Evolutionary conservation across 1,140 invertebrate species (phyloP), one percentile per base, ranked within the genome.

Genomic region (Rhopalosiphum maidis): DNA sequence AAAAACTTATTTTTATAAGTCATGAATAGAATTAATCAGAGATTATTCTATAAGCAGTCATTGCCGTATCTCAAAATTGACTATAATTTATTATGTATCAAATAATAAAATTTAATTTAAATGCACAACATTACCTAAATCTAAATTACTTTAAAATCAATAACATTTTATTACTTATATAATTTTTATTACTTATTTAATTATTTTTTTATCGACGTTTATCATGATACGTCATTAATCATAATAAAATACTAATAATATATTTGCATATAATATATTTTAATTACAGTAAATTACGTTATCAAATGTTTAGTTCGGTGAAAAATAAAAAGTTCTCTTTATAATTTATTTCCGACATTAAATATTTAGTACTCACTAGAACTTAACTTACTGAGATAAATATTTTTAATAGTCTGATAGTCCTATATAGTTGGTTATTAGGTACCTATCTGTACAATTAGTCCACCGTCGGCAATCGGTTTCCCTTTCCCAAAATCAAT

Each of bases 101-200:
- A 77, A 77, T 55, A 25, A 77, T 77, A n/a, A 15, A n/a, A 68
- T n/a, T 68, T 68, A 68, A n/a, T 68, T n/a, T 18, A 68, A 68
- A 68, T n/a, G 30, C 60, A n/a, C 15, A n/a, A 68, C 60, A 68
- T 77, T 77, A n/a, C 4, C 11, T n/a, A 68, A 68, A 68, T 68
- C n/a, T 77, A 77, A 77, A 77, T 77, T 77, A 77, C 60, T 18
- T 77, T 77, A 77, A 77, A 77, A 77, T 77, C n/a, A 77, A n/a
- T 77, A n/a, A n/a, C 18, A 77, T 77, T 15, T 77, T 77, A 77
- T 77, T 77, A 77, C 11, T 77, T 77, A n/a, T 77, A n/a, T 77
- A 77, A 77, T 77, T 35, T 11, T n/a, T n/a, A 68, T 68, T 68
- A 77, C 60, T 77, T 77, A 68, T n/a, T 77, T n/a, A n/a, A 15